These are phyloP conservation scores for Conger conger DNA, from an alignment of 2,113 vertebrate genomes.

Conservation along the genomic window DNA sequence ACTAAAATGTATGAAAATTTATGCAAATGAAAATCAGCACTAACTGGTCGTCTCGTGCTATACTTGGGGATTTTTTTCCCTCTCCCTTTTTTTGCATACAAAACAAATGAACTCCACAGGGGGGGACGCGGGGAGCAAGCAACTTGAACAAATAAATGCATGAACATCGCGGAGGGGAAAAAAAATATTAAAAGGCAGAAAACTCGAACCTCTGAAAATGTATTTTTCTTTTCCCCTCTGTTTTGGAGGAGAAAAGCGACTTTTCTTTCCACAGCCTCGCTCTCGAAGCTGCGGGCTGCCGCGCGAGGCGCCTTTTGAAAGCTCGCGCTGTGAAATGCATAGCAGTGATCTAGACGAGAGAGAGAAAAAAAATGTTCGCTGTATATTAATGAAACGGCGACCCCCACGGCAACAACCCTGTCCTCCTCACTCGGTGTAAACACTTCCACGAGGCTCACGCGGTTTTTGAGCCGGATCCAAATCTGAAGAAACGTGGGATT, in stretches of 20 bases:
- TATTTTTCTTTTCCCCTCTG: not conserved
- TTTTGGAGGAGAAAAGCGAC: constrained; percentile 55
- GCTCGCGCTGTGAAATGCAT: constrained; percentile 85
- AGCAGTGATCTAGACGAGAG: constrained; percentile 82
- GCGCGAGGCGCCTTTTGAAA: constrained; percentile 87
- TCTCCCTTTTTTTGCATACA: constrained; percentile 68
- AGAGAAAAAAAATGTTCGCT: constrained; percentile 80
- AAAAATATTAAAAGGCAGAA: constrained; percentile 37
- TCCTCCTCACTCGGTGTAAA: constrained; percentile 87
- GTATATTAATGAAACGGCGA: constrained; percentile 88
- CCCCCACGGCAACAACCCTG: constrained; percentile 82
- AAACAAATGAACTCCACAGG: constrained; percentile 80
- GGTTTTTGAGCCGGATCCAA: constrained; percentile 86
- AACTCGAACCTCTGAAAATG: constrained; percentile 40
- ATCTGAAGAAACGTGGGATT: constrained; percentile 83
- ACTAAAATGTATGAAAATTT: constrained; percentile 96
- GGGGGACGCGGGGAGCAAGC: constrained; percentile 63
- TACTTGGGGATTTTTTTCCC: constrained; percentile 82
- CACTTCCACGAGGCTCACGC: constrained; percentile 86
- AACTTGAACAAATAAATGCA: constrained; percentile 31
- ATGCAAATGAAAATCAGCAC: constrained; percentile 96
- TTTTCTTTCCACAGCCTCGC: constrained; percentile 64
- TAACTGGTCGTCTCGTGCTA: constrained; percentile 92
- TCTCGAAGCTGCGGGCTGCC: constrained; percentile 77
- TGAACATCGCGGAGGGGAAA: constrained; percentile 31